These are phyloP conservation scores for Etia nguti DNA, from an alignment of 2,113 vertebrate species.

Conservation along the genomic window DNA sequence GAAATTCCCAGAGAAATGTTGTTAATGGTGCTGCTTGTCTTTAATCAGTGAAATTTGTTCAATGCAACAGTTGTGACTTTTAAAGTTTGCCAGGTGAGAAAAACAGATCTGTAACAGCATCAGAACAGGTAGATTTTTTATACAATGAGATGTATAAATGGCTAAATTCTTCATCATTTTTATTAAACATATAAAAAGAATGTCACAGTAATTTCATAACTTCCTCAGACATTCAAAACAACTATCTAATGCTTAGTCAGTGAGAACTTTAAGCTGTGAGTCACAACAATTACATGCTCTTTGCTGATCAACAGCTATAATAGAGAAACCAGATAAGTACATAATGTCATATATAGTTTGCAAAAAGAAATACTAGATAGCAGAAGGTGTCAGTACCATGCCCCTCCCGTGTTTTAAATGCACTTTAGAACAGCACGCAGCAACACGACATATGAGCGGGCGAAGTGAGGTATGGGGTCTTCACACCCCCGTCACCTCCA, in stretches of 20 bases:
- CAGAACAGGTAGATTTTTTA: rapidly evolving
- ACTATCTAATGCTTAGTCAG: not conserved
- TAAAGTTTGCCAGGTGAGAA: not conserved
- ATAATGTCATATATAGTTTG: not conserved
- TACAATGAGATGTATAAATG: not conserved
- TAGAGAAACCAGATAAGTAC: not conserved
- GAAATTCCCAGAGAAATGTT: not conserved
- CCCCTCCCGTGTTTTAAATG: too few relatives aligned
- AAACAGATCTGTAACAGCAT: not conserved
- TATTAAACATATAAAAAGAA: not conserved
- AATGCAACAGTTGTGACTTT: not conserved
- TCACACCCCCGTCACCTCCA: too few relatives aligned
- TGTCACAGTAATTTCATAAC: not conserved
- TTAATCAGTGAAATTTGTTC: not conserved
- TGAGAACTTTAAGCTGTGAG: not conserved
- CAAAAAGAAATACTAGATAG: not conserved
- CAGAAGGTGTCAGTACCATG: too few relatives aligned
- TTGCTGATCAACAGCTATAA: not conserved
- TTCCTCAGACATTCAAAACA: not conserved
- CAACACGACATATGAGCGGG: too few relatives aligned
- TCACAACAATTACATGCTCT: not conserved
- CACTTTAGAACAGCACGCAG: too few relatives aligned
- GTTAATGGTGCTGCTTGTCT: not conserved
- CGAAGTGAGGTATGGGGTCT: too few relatives aligned
- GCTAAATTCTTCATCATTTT: not conserved